These are phyloP conservation scores for Dicentrarchus labrax DNA, from an alignment of 2,113 vertebrate species.

Conservation along the genomic window DNA sequence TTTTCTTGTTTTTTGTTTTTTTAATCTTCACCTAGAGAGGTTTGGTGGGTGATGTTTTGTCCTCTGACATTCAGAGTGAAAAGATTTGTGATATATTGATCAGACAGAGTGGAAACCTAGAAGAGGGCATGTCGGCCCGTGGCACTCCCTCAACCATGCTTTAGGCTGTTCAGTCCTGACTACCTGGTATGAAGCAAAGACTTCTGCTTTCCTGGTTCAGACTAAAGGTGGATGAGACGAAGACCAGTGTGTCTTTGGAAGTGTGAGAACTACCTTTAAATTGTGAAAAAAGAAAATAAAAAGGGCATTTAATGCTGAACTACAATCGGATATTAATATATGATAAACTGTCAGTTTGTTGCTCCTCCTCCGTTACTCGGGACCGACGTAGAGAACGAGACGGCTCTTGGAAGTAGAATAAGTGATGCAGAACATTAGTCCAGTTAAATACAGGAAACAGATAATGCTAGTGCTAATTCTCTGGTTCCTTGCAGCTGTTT, in stretches of 20 bases:
- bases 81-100: conserved; percentile 47
- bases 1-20: not conserved
- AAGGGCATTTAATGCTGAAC: conserved; percentile 24
- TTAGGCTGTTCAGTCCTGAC: conserved; percentile 18
- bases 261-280: not conserved
- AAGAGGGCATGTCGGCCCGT: conserved; percentile 32
- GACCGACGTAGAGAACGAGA: not conserved
- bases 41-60: conserved; percentile 57
- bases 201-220: conserved; percentile 25
- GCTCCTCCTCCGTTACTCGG: not conserved
- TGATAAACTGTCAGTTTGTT: not conserved
- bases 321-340: conserved; percentile 27
- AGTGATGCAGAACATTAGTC: not conserved
- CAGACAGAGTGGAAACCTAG: conserved; percentile 18
- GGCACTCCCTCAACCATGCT: conserved; percentile 10
- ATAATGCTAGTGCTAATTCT: not conserved
- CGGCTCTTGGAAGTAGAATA: not conserved
- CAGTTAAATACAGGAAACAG: not conserved
- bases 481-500: not conserved
- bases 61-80: conserved; percentile 81
- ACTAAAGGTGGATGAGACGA: conserved; percentile 44
- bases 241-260: not conserved
- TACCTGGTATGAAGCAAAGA: conserved; percentile 30
- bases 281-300: not conserved
- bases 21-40: conserved; percentile 48